phyloP scores from a whole-genome alignment of 2,113 vertebrate genomes.

The Boleophthalmus pectinirostris region DNA sequence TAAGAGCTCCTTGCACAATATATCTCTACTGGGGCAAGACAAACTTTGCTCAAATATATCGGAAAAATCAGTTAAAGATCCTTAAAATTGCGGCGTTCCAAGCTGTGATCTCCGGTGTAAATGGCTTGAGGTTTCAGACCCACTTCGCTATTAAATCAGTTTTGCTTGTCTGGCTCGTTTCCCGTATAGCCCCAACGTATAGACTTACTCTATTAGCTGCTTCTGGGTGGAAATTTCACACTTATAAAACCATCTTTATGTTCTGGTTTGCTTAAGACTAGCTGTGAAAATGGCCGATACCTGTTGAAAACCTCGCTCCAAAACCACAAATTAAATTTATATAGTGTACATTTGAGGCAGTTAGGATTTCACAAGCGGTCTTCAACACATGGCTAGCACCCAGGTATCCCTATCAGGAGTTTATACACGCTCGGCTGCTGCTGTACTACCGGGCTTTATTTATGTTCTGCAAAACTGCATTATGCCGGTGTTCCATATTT shows the following conservation, averaged over 20 bases:
- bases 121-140: neutral
- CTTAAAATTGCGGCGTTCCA: neutral
- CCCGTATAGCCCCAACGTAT: neutral
- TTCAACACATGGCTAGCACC: constrained; percentile 24
- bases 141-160: neutral
- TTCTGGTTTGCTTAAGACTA: constrained; percentile 6
- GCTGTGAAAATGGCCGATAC: constrained; percentile 10
- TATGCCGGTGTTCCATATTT: constrained; percentile 46
- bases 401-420: constrained; percentile 37
- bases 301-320: constrained; percentile 1
- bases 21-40: too few species aligned
- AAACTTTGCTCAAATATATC: too few species aligned
- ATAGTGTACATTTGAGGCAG: neutral
- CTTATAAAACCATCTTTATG: constrained; percentile 6
- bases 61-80: too few species aligned
- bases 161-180: neutral
- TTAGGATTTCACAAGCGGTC: constrained; percentile 19
- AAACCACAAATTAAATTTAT: constrained; percentile 17
- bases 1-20: too few species aligned
- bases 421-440: constrained; percentile 44
- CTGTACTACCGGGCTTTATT: constrained; percentile 31
- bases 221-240: constrained; percentile 5
- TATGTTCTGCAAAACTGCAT: constrained; percentile 46
- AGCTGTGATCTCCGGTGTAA: neutral
- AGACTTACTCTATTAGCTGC: constrained; percentile 5